Evolutionary conservation across 2,113 vertebrate species (phyloP).

Genomic region (Ptilorrhoa leucosticta): DNA sequence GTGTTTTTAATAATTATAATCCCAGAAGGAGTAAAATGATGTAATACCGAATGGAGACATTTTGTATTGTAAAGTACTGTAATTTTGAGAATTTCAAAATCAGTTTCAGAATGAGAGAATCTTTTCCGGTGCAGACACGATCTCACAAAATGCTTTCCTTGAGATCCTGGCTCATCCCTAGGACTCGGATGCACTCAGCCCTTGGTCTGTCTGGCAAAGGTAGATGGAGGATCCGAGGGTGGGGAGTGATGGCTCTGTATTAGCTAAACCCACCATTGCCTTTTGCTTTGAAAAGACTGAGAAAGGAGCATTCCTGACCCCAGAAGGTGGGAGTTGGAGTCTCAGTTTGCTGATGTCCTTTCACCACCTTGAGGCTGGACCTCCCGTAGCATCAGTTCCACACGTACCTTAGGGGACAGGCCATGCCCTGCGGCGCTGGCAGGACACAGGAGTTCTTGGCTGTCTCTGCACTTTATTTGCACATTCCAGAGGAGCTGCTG

Average conservation of each 20-base stretch:
- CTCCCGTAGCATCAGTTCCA: background rate
- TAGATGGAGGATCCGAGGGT: background rate
- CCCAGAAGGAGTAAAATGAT: conserved; percentile 66
- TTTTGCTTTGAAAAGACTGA: background rate
- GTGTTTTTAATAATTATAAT: conserved; percentile 54
- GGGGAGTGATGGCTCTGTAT: fast-evolving
- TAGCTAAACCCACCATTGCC: background rate
- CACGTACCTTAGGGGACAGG: background rate
- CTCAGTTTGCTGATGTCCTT: background rate
- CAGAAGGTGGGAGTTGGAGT: background rate
- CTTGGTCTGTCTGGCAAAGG: background rate
- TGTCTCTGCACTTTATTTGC: background rate
- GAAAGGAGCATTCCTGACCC: background rate
- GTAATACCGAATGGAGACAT: conserved; percentile 20
- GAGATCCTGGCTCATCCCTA: conserved; percentile 1
- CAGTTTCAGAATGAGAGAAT: background rate
- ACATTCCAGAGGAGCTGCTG: background rate
- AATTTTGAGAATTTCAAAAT: conserved; percentile 1
- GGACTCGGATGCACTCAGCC: background rate
- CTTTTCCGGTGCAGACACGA: background rate
- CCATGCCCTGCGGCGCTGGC: background rate
- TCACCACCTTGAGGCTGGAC: conserved; percentile 9
- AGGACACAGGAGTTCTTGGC: background rate
- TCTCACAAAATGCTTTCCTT: conserved; percentile 24
- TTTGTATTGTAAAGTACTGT: conserved; percentile 53